Base-by-base conservation (phyloP, 30 jellyfish, hydroid and myxozoan genomes). In the Turritopsis dohrnii region DNA sequence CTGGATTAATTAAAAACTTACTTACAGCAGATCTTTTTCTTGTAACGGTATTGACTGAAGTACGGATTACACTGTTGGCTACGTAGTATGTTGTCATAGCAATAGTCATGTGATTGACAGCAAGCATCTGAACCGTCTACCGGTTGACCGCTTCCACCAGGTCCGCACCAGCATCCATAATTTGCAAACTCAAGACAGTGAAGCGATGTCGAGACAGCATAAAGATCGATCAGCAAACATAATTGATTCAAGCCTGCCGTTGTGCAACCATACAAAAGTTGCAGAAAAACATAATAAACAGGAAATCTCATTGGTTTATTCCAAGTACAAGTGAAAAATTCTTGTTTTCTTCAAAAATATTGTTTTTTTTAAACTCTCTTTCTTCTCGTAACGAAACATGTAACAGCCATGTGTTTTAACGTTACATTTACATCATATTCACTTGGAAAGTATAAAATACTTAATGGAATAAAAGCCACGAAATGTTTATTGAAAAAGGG, bases 121-220 rank as follows among this genome's bases (percentile, higher is more conserved):
- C 98, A 93, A 23, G 87, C 82, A 80, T 92, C 97, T 27, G 87
- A 82, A 0, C 72, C 91, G 81, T 94, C 99, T 22, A 86, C 96
- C 13, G 99, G 97, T 18, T 29, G 71, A 29, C 99, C 99, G 88
- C 95, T 73, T 0, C 99, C 99, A 28, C 99, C 99, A 7, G 95
- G 96, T 16, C 99, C 99, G 75, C 99, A 94, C 93, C 87, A 94
- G 87, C 99, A 94, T n/a, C 99, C 99, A 71, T 94, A 94, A 28
- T 88, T 92, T 21, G 88, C 96, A 81, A 84, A 94, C 54, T 84
- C 91, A 52, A 94, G 71, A 52, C 99, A 94, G 17, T 94, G 90
- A 21, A 90, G 60, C 76, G 30, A n/a, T 66, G 4, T 69, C 17
- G 41, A n/a, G n/a, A 27, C 86, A 41, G 85, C 76, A 88, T 84